These are phyloP conservation scores for Thera britannica DNA, from an alignment of 2,888 invertebrate species.

Conservation along the genomic window DNA sequence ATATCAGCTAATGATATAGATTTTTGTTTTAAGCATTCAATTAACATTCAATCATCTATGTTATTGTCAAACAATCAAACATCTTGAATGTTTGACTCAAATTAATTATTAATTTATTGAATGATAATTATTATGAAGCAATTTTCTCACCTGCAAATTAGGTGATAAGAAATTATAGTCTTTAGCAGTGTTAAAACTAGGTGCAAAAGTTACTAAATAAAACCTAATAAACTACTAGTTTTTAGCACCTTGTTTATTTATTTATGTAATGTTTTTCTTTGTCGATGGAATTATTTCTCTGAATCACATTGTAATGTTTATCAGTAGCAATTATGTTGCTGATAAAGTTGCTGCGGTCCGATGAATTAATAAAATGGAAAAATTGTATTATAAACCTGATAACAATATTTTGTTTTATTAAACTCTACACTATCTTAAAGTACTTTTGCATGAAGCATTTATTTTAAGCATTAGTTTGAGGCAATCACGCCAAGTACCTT, in stretches of 20 bases:
- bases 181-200: too few species aligned
- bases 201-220: too few species aligned
- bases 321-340: conserved; percentile 11
- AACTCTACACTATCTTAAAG: not conserved
- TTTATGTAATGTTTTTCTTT: not conserved
- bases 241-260: too few species aligned
- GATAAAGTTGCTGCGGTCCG: conserved; percentile 11
- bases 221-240: too few species aligned
- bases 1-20: too few species aligned
- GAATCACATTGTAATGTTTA: conserved; percentile 16
- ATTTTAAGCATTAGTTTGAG: not conserved
- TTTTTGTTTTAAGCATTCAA: too few species aligned
- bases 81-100: too few species aligned
- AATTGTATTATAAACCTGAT: not conserved
- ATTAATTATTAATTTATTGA: not conserved
- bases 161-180: not conserved
- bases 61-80: too few species aligned
- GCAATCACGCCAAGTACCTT: too few species aligned
- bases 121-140: too few species aligned
- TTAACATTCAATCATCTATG: too few species aligned
- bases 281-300: conserved; percentile 1
- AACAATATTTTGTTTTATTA: not conserved
- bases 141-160: not conserved
- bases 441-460: not conserved
- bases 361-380: conserved; percentile 1